Evolutionary conservation across 2,888 invertebrate genomes (phyloP).

Genomic region (Pristionchus arcanus): DNA sequence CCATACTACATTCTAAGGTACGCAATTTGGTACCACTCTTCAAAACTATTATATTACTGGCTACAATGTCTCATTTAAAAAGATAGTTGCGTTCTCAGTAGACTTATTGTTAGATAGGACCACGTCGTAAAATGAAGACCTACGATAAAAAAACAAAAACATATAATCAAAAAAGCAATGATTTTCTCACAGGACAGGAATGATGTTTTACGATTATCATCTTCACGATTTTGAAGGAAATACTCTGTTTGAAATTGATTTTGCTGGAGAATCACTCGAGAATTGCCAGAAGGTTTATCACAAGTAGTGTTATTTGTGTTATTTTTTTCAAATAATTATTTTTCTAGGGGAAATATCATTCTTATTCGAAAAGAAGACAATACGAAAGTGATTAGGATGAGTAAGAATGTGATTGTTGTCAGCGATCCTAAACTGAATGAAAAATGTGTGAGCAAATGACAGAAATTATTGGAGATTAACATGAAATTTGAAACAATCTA

Average conservation of each 20-base stretch:
- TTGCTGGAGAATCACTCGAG: not conserved
- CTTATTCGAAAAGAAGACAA: not conserved
- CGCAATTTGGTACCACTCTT: too few relatives aligned
- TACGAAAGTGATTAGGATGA: not conserved
- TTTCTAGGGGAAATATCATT: not conserved
- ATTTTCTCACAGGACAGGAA: not conserved
- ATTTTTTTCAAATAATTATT: not conserved
- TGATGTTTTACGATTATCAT: not conserved
- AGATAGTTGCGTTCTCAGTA: too few relatives aligned
- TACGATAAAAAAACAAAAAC: not conserved
- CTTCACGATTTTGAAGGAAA: not conserved
- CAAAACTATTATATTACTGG: too few relatives aligned
- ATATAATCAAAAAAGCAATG: not conserved
- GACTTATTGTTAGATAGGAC: too few relatives aligned
- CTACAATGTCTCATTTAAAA: too few relatives aligned
- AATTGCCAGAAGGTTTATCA: not conserved
- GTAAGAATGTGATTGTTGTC: not conserved
- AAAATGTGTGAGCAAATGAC: not conserved
- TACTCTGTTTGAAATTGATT: not conserved
- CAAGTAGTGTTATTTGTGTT: not conserved
- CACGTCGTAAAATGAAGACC: too few relatives aligned
- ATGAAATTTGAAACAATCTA: not conserved
- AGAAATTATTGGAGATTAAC: not conserved
- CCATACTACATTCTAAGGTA: not conserved
- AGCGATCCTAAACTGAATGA: not conserved